Evolutionary conservation across 2,113 vertebrate species (phyloP).

Genomic region (Hemibagrus wyckioides): DNA sequence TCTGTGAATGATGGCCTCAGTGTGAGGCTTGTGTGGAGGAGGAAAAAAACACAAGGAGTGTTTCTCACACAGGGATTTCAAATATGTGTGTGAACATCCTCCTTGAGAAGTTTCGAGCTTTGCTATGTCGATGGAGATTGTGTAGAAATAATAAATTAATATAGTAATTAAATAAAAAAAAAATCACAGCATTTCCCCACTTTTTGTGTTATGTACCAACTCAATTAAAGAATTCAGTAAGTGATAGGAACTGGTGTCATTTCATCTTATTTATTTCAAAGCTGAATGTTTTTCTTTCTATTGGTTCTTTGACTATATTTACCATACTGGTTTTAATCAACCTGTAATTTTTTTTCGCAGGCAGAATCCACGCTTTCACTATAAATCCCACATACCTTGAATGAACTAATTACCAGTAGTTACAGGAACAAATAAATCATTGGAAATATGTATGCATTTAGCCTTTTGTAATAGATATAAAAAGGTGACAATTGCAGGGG

Average conservation of each 20-base stretch:
- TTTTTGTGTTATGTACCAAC: slow-evolving; percentile 53
- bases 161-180: slow-evolving; percentile 33
- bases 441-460: background rate
- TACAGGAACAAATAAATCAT: background rate
- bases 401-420: background rate
- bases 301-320: background rate
- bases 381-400: background rate
- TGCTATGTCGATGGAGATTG: slow-evolving; percentile 4
- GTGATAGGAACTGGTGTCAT: slow-evolving; percentile 26
- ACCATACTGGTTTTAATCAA: background rate
- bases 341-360: background rate
- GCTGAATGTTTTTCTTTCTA: background rate
- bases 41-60: slow-evolving; percentile 32
- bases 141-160: slow-evolving; percentile 40
- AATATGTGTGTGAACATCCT: slow-evolving; percentile 17
- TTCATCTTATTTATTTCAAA: slow-evolving; percentile 23
- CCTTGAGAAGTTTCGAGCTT: background rate
- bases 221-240: slow-evolving; percentile 51
- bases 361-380: background rate
- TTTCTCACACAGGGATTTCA: slow-evolving; percentile 33
- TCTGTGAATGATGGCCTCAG: background rate
- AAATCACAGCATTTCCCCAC: slow-evolving; percentile 23
- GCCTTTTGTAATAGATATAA: background rate
- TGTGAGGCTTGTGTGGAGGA: slow-evolving; percentile 8
- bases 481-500: background rate